These are phyloP conservation scores for Masnerella sp. DNA, from an alignment of 2,888 invertebrate genomes.

Conservation along the genomic window DNA sequence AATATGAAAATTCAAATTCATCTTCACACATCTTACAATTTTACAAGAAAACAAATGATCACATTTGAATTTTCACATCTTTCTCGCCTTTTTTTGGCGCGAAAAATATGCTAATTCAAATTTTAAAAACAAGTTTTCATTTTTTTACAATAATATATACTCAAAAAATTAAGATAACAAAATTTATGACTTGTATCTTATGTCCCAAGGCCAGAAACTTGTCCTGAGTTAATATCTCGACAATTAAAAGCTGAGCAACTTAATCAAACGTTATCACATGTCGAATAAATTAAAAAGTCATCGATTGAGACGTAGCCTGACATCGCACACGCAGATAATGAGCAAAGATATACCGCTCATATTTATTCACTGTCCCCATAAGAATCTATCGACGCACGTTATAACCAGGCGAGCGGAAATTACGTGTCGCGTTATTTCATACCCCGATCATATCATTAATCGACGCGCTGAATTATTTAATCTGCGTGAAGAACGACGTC, in stretches of 20 bases:
- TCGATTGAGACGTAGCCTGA: constrained; percentile 7
- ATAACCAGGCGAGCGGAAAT: constrained; percentile 22
- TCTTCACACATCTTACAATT: too few species aligned
- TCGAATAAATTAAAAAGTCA: neutral
- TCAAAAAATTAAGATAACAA: too few species aligned
- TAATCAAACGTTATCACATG: neutral
- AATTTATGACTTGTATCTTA: too few species aligned
- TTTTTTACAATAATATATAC: too few species aligned
- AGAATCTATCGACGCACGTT: constrained; percentile 20
- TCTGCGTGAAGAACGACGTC: neutral
- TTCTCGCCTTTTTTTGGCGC: too few species aligned
- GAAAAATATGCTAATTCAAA: too few species aligned
- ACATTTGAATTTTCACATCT: too few species aligned
- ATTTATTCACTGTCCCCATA: constrained; percentile 17
- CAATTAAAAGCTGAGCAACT: neutral
- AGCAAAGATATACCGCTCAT: constrained; percentile 24
- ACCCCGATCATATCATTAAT: neutral
- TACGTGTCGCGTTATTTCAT: constrained; percentile 15
- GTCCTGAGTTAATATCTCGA: neutral
- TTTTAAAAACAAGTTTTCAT: too few species aligned
- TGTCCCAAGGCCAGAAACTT: too few species aligned
- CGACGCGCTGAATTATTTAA: constrained; percentile 4
- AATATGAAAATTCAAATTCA: too few species aligned
- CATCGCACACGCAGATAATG: constrained; percentile 7
- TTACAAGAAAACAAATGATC: too few species aligned